Evolutionary conservation across 2,888 invertebrate species (phyloP).

Genomic region (Hermaeophaga mercurialis): DNA sequence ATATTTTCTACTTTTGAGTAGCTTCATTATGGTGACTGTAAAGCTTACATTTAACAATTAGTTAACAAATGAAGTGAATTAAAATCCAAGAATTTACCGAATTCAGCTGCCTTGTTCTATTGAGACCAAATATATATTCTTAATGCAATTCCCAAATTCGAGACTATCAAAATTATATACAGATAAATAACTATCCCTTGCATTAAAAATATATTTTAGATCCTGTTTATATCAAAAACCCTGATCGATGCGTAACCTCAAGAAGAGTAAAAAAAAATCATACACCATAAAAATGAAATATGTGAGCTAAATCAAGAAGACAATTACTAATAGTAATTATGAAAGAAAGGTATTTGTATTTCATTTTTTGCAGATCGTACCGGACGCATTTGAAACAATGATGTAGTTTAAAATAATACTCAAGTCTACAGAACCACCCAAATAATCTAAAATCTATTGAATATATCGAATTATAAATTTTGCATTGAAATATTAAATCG

Average conservation of each 20-base stretch:
- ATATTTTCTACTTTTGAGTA: constrained; percentile 23
- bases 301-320: constrained; percentile 23
- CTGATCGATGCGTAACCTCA: constrained; percentile 15
- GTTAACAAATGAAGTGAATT: constrained; percentile 12
- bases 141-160: constrained; percentile 25
- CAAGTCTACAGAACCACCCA: too few relatives aligned
- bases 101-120: constrained; percentile 21
- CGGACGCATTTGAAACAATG: too few relatives aligned
- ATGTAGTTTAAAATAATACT: too few relatives aligned
- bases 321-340: constrained; percentile 1
- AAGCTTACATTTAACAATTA: constrained; percentile 18
- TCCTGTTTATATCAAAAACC: constrained; percentile 16
- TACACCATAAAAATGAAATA: constrained; percentile 16
- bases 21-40: constrained; percentile 24
- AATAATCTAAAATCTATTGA: too few relatives aligned
- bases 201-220: constrained; percentile 27
- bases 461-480: too few relatives aligned
- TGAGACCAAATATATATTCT: constrained; percentile 23
- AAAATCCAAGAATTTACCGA: constrained; percentile 15
- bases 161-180: constrained; percentile 29
- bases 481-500: too few relatives aligned
- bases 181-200: constrained; percentile 21
- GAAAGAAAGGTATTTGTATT: too few relatives aligned
- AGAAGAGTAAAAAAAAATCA: constrained; percentile 16
- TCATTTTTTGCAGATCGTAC: too few relatives aligned